Evolutionary conservation across 2,797 vertebrate genomes (phyloP).

Genomic region (Pseudochromis fuscus): DNA sequence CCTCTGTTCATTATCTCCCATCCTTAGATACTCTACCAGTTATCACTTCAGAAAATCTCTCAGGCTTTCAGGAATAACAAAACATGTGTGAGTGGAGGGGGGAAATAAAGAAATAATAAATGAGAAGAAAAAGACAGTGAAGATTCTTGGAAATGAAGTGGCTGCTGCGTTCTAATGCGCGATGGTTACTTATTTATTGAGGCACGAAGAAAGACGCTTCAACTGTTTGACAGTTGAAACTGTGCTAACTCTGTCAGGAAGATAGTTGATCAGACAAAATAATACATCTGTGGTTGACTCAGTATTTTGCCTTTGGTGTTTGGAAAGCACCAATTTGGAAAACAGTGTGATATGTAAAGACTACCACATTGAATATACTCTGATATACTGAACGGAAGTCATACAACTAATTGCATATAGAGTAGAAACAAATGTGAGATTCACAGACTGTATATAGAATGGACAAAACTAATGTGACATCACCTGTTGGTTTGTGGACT

Average conservation of each 20-base stretch:
- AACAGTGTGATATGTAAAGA: slow-evolving; percentile 10
- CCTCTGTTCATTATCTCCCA: slow-evolving; percentile 34
- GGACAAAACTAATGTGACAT: no score
- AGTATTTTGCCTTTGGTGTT: slow-evolving; percentile 19
- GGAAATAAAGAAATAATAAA: background rate
- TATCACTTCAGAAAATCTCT: slow-evolving; percentile 33
- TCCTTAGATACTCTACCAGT: slow-evolving; percentile 2
- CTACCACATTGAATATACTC: background rate
- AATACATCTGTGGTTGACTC: slow-evolving; percentile 46
- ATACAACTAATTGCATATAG: background rate
- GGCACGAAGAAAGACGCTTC: slow-evolving; percentile 35
- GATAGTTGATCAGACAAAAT: slow-evolving; percentile 54
- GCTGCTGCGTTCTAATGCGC: slow-evolving; percentile 12
- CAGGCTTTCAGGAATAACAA: slow-evolving; percentile 3
- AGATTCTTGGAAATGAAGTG: slow-evolving; percentile 39
- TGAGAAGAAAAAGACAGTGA: background rate
- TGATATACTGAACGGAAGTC: background rate
- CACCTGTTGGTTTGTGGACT: no score
- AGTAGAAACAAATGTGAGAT: no score
- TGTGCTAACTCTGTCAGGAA: slow-evolving; percentile 27
- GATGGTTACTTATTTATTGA: slow-evolving; percentile 55
- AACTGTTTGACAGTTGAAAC: slow-evolving; percentile 40
- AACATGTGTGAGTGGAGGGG: background rate
- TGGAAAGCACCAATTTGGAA: slow-evolving; percentile 9
- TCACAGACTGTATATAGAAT: no score